Evolutionary conservation across 2,888 invertebrate species (phyloP).

Genomic region (Hoplodrina ambigua): DNA sequence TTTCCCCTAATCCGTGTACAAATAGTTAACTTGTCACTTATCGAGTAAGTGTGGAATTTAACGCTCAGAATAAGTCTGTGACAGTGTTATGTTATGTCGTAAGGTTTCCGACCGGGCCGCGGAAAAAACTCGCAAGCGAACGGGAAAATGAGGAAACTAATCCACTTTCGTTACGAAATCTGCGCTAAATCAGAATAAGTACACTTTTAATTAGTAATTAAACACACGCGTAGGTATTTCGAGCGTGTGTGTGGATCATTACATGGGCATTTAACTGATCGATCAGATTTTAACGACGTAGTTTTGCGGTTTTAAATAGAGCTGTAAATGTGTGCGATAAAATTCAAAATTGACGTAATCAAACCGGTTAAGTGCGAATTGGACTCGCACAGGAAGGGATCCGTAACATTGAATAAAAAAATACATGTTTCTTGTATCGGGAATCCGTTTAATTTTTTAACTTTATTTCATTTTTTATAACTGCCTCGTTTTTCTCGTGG

Average conservation of each 20-base stretch:
- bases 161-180: constrained; percentile 68
- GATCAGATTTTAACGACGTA: constrained; percentile 19
- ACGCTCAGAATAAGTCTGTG: constrained; percentile 59
- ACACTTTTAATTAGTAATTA: constrained; percentile 45
- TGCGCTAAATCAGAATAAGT: constrained; percentile 37
- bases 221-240: constrained; percentile 35
- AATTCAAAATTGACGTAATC: constrained; percentile 8
- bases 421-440: no score
- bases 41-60: constrained; percentile 52
- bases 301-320: constrained; percentile 3
- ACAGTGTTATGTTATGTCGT: constrained; percentile 57
- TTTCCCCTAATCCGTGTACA: constrained; percentile 50
- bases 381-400: no score
- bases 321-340: constrained; percentile 10
- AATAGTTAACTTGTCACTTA: constrained; percentile 54
- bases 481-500: no score
- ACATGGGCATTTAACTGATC: constrained; percentile 20
- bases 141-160: constrained; percentile 68
- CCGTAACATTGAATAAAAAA: no score
- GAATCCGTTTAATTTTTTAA: no score
- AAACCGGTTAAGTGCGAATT: neutral
- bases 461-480: no score
- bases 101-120: constrained; percentile 63
- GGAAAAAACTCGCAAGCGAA: constrained; percentile 63
- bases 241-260: constrained; percentile 18